phyloP scores from a whole-genome alignment of 2,113 vertebrate genomes.

The Mustelus asterias region DNA sequence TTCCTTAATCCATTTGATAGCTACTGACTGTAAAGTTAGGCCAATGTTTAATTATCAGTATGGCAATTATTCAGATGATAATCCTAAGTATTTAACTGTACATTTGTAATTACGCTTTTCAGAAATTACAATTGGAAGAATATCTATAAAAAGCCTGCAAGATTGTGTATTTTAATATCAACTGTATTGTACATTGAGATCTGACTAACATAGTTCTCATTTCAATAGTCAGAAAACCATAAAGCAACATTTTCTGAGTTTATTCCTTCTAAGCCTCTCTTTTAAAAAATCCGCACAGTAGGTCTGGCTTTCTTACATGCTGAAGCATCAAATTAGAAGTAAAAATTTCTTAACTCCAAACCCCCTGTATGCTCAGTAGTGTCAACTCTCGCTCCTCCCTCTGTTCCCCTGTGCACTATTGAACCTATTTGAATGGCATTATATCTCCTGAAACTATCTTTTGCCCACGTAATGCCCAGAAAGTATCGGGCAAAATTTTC shows the following conservation, averaged over 20 bases:
- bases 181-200: neutral
- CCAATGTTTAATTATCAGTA: constrained; percentile 8
- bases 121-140: neutral
- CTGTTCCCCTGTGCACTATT: neutral
- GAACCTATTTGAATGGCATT: neutral
- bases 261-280: neutral
- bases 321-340: neutral
- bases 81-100: neutral
- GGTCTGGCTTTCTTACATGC: neutral
- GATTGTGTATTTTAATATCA: neutral
- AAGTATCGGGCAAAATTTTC: neutral
- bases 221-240: neutral
- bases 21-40: constrained; percentile 4
- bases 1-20: constrained; percentile 11
- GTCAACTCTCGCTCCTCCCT: neutral
- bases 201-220: neutral
- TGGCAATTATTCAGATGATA: constrained; percentile 6
- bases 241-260: neutral
- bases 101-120: neutral
- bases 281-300: neutral
- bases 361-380: neutral
- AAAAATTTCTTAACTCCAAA: neutral
- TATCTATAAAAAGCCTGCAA: neutral
- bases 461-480: neutral
- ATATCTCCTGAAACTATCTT: neutral